A percentile compares a stretch with the other conserved stretches of the same genome.
Evolutionary conservation across 2,888 invertebrate species (phyloP).

Genomic region (Brachyptera risi): DNA sequence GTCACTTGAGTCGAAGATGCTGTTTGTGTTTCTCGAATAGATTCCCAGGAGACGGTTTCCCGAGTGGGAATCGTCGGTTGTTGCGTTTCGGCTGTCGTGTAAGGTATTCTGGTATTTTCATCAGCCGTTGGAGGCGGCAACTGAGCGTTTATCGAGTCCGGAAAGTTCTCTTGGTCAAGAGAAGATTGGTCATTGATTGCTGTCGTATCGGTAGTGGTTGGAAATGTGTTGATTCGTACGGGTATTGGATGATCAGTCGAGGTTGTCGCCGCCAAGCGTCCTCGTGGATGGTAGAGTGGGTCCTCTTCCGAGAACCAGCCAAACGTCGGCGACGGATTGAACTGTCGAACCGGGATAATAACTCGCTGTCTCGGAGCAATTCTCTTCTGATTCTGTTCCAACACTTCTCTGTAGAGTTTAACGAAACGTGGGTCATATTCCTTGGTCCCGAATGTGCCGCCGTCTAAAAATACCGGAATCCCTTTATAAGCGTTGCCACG

Average conservation of each 20-base stretch:
- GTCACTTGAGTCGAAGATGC: not conserved
- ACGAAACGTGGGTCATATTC: constrained; percentile 23
- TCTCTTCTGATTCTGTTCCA: constrained; percentile 18
- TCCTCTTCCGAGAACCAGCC: constrained; percentile 50
- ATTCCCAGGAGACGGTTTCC: constrained; percentile 11
- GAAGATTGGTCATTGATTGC: too few species aligned
- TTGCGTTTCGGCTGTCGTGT: constrained; percentile 32
- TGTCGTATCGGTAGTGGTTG: too few species aligned
- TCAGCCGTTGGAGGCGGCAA: constrained; percentile 41
- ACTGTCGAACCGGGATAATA: not conserved
- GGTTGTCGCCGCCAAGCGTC: too few species aligned
- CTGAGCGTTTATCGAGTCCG: constrained; percentile 43
- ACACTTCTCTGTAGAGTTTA: constrained; percentile 20
- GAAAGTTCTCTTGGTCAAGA: constrained; percentile 31
- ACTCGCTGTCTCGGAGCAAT: not conserved
- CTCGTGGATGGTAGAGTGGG: constrained; percentile 44
- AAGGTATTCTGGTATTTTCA: constrained; percentile 38
- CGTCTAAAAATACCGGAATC: constrained; percentile 13
- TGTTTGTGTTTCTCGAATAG: constrained; percentile 1
- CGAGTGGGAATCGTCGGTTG: constrained; percentile 15
- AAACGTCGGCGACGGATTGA: constrained; percentile 42
- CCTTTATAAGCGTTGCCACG: constrained; percentile 12
- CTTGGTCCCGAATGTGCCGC: constrained; percentile 3
- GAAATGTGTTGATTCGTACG: not conserved
- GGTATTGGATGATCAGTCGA: not conserved